Evolutionary conservation across 2,797 vertebrate genomes (phyloP).

Genomic region (Heterohyrax brucei): DNA sequence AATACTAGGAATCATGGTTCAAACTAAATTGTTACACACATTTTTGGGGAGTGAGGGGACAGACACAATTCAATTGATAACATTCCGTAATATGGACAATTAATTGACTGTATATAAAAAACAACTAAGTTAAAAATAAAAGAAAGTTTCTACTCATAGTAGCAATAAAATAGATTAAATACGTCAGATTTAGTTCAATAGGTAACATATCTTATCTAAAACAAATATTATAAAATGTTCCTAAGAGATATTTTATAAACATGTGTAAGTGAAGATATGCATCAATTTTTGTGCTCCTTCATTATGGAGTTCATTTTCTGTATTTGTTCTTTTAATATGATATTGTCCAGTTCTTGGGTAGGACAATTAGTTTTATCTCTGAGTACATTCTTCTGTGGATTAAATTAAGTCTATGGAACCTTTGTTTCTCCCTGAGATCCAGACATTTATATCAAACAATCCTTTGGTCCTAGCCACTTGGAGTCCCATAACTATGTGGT

Average conservation of each 20-base stretch:
- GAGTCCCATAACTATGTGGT: background rate
- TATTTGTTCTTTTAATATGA: background rate
- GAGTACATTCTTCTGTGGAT: background rate
- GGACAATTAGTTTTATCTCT: background rate
- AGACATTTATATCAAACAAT: background rate
- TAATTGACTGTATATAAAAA: background rate
- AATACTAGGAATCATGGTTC: too few species aligned
- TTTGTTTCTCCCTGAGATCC: background rate
- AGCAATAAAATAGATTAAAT: background rate
- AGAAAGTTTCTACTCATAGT: background rate
- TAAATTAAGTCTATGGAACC: background rate
- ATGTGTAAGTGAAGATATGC: background rate
- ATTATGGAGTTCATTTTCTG: background rate
- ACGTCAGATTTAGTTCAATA: slow-evolving; percentile 2
- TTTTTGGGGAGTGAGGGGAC: too few species aligned
- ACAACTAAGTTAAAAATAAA: slow-evolving; percentile 3
- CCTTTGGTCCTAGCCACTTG: background rate
- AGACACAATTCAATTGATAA: too few species aligned
- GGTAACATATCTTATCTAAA: background rate
- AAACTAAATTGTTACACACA: too few species aligned
- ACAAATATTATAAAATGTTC: background rate
- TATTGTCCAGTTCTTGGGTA: background rate
- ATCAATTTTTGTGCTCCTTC: background rate
- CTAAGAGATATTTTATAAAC: background rate
- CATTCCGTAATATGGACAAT: background rate